Evolutionary conservation across 92 coral and sea anemone species (phyloP).

Genomic region (Phenganax marumi): DNA sequence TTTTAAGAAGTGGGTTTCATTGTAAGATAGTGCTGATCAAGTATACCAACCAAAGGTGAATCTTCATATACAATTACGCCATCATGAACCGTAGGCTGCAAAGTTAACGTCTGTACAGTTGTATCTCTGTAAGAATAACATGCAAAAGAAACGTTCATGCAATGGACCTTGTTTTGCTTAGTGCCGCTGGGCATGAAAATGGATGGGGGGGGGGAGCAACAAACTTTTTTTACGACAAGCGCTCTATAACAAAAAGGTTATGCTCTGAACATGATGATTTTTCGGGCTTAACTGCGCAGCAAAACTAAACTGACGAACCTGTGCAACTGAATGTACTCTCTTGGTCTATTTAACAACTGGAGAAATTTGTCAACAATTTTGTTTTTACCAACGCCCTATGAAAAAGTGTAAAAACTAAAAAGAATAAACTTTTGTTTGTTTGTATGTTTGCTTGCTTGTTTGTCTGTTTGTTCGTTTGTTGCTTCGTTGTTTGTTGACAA

Average conservation of each 20-base stretch:
- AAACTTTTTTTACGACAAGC: neutral
- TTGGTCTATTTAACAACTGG: constrained; percentile 87
- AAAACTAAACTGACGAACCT: constrained; percentile 48
- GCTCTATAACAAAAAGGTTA: too few relatives aligned
- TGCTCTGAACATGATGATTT: too few relatives aligned
- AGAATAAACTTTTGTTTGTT: neutral
- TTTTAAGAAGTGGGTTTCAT: too few relatives aligned
- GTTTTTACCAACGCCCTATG: constrained; percentile 95
- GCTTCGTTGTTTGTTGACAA: neutral
- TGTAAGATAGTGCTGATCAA: neutral
- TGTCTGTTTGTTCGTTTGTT: too few relatives aligned
- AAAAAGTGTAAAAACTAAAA: neutral
- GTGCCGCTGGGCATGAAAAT: too few relatives aligned
- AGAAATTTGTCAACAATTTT: constrained; percentile 95
- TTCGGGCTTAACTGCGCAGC: too few relatives aligned
- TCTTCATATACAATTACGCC: constrained; percentile 96
- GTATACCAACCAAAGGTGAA: constrained; percentile 81
- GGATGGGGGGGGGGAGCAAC: too few relatives aligned
- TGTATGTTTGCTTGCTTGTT: too few relatives aligned
- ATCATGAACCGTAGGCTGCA: constrained; percentile 94
- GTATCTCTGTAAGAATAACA: constrained; percentile 71
- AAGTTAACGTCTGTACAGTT: constrained; percentile 93
- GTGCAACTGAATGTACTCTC: constrained; percentile 91
- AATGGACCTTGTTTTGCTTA: neutral
- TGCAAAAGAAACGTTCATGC: neutral